These are phyloP conservation scores for Calonectris borealis DNA, from an alignment of 2,113 vertebrate species.

Conservation along the genomic window DNA sequence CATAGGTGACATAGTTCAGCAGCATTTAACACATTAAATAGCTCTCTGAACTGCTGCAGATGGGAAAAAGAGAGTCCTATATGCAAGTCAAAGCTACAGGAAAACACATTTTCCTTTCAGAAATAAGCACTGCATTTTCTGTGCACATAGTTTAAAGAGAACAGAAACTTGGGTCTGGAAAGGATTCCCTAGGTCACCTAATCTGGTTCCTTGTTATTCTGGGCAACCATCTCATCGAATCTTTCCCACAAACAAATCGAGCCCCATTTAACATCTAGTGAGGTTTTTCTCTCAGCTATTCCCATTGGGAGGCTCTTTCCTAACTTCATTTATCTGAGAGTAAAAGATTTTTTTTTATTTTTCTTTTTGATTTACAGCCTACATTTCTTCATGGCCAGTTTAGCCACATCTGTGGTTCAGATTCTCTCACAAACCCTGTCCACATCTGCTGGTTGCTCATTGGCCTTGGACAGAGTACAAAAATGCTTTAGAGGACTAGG, in stretches of 20 bases:
- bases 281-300: not conserved
- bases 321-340: not conserved
- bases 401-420: not conserved
- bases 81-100: not conserved
- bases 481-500: not conserved
- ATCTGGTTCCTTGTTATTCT: not conserved
- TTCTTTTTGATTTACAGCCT: not conserved
- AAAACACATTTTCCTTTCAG: constrained; percentile 12
- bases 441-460: not conserved
- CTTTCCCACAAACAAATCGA: not conserved
- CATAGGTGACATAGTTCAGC: constrained; percentile 61
- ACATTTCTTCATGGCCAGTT: not conserved
- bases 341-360: not conserved
- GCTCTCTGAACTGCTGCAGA: constrained; percentile 40
- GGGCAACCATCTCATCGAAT: not conserved
- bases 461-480: not conserved
- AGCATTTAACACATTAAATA: constrained; percentile 43
- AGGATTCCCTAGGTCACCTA: not conserved
- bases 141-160: not conserved
- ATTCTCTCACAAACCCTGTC: not conserved
- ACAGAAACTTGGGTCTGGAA: not conserved
- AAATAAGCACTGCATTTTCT: not conserved
- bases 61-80: not conserved
- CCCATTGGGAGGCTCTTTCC: not conserved
- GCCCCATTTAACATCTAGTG: not conserved